Percentiles rank a stretch among this genome's conserved stretches.
phyloP scores from a whole-genome alignment of 2,888 invertebrate genomes.

The Napeogenes inachia region DNA sequence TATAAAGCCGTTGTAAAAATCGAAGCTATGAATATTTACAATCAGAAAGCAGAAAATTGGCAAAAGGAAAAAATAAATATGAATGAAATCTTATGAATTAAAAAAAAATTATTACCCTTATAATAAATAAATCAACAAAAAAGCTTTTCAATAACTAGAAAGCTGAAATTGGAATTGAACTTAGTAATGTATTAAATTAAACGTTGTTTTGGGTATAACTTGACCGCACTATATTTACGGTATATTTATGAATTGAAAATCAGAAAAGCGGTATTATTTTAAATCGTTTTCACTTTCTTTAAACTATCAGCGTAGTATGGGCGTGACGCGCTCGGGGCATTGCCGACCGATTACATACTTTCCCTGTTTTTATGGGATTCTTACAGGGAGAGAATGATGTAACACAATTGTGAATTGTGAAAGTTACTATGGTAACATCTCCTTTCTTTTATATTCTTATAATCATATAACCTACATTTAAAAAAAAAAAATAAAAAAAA shows the following conservation, averaged over 20 bases:
- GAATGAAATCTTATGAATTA: not conserved
- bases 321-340: constrained; percentile 61
- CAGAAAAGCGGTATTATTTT: no score
- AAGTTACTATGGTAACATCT: constrained; percentile 19
- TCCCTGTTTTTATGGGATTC: constrained; percentile 74
- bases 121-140: not conserved
- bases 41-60: constrained; percentile 7
- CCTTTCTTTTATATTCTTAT: not conserved
- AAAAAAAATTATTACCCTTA: no score
- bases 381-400: constrained; percentile 55
- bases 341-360: constrained; percentile 66
- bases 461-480: not conserved
- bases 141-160: not conserved
- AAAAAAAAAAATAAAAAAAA: not conserved
- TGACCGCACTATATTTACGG: no score
- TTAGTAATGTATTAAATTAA: no score
- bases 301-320: constrained; percentile 55
- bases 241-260: no score
- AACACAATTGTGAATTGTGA: constrained; percentile 40
- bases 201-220: no score
- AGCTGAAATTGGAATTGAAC: no score
- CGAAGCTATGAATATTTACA: constrained; percentile 3
- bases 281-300: constrained; percentile 64
- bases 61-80: not conserved
- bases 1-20: constrained; percentile 11